Evolutionary conservation across 2,797 vertebrate genomes (phyloP), one percentile per base, ranked within the genome.

Genomic region (Microchirus variegatus): DNA sequence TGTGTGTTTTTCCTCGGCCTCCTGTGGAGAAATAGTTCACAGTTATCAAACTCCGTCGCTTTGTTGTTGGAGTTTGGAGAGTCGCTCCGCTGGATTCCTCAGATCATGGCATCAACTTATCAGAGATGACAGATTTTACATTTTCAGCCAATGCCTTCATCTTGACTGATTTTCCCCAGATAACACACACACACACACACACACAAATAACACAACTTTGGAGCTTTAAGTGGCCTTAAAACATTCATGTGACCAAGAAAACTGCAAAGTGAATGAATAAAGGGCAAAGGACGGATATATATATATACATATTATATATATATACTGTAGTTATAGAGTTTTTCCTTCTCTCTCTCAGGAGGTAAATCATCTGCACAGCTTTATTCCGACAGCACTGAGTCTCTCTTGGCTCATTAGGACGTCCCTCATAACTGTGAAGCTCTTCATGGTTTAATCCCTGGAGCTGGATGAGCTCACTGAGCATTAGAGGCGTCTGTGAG

Each of bases 381-480:
- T 57, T 70, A 59, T 73, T 69, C 59, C 79, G 49, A 64, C 59
- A 44, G 61, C 36, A 17, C 8, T 36, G 53, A 70, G 72, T 64
- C 71, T 14, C 63, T 77, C 53, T 70, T 43, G 18, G 31, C 54
- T 87, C 84, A 64, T 87, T 88, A 89, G 70, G 60, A 70, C 53
- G 70, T 75, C 71, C 70, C 77, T 83, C 72, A 50, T 73, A 81
- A 76, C 71, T 63, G 31, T 31, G 67, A 63, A 83, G 70, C 46
- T 42, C 37, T 49, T 69, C 78, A 82, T 31, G 83, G 69, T 85
- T 70, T 1, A 3, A 57, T 78, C 4, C 69, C 68, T 77, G 10
- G 62, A 78, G 78, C 79, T 46, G 62, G 48, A 49, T 63, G 65
- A n/a, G n/a, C n/a, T n/a, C n/a, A n/a, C n/a, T n/a, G n/a, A n/a